These are phyloP conservation scores for Thalassophryne amazonica DNA, from an alignment of 2,797 vertebrate species.

Conservation along the genomic window DNA sequence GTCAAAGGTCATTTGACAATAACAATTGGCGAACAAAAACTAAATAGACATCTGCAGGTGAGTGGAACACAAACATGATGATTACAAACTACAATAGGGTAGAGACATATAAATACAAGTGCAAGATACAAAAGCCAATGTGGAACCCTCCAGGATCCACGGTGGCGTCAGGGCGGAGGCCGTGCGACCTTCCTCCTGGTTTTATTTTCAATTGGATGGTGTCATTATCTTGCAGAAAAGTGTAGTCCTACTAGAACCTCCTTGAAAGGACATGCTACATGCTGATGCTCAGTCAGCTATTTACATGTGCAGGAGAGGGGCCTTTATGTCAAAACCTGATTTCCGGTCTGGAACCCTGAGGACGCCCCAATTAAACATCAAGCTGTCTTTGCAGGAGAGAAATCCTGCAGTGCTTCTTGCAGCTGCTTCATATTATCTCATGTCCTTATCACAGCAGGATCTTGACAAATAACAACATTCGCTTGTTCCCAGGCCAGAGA, in stretches of 20 bases:
- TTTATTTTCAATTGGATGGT: neutral
- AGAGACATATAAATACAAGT: too few species aligned
- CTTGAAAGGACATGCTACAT: constrained; percentile 27
- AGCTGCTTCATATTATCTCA: constrained; percentile 48
- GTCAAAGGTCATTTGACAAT: too few species aligned
- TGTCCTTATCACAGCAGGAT: constrained; percentile 51
- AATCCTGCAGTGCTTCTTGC: constrained; percentile 20
- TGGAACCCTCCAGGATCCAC: too few species aligned
- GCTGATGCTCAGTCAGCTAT: constrained; percentile 14
- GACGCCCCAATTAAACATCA: constrained; percentile 36
- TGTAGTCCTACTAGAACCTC: neutral
- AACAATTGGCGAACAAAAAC: too few species aligned
- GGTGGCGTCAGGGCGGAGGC: too few species aligned
- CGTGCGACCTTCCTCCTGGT: too few species aligned
- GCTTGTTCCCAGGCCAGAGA: constrained; percentile 59
- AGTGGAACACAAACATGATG: too few species aligned
- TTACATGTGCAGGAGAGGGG: constrained; percentile 34
- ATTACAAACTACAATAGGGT: too few species aligned
- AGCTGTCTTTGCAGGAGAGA: constrained; percentile 2
- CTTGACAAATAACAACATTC: constrained; percentile 64
- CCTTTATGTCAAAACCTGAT: constrained; percentile 50
- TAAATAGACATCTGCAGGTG: too few species aligned
- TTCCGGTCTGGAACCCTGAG: constrained; percentile 31
- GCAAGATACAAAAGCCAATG: too few species aligned
- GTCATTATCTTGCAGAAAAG: neutral